Percentiles rank a stretch among this genome's conserved stretches.
These are phyloP conservation scores for Trichonephila clavipes DNA, from an alignment of 1,140 invertebrate species.

Conservation along the genomic window DNA sequence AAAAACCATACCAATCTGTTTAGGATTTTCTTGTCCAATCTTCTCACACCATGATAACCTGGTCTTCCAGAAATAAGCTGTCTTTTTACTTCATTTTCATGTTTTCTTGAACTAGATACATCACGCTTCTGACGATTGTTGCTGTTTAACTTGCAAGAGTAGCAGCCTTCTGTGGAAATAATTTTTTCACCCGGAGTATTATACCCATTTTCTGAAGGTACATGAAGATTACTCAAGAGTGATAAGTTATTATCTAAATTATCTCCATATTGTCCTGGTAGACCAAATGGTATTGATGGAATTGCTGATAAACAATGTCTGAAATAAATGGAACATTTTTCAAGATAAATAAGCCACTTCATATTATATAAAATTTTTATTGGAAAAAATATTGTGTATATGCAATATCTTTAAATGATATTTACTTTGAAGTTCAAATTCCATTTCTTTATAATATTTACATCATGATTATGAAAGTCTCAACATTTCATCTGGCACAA, in stretches of 20 bases:
- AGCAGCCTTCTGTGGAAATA: constrained; percentile 93
- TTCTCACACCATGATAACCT: background rate
- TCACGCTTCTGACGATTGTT: constrained; percentile 67
- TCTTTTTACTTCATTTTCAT: background rate
- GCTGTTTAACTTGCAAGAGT: constrained; percentile 89
- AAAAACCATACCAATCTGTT: constrained; percentile 68
- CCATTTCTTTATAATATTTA: too few species aligned
- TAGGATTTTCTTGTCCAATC: constrained; percentile 46
- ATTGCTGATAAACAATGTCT: constrained; percentile 91
- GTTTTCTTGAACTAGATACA: background rate
- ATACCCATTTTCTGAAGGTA: constrained; percentile 80
- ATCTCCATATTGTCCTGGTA: background rate
- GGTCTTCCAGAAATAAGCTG: background rate
- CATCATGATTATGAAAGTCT: too few species aligned
- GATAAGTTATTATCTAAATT: constrained; percentile 55
- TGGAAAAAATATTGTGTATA: too few species aligned
- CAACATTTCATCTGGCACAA: too few species aligned
- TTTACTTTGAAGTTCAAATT: too few species aligned
- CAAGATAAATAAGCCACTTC: too few species aligned
- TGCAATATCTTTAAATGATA: too few species aligned
- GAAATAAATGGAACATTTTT: constrained; percentile 51
- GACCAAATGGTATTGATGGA: constrained; percentile 81
- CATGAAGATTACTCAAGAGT: constrained; percentile 24
- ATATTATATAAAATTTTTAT: too few species aligned
- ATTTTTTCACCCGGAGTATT: constrained; percentile 85